Base-by-base conservation (phyloP, 2,113 vertebrate species). In the Gorsachius goisagi region DNA sequence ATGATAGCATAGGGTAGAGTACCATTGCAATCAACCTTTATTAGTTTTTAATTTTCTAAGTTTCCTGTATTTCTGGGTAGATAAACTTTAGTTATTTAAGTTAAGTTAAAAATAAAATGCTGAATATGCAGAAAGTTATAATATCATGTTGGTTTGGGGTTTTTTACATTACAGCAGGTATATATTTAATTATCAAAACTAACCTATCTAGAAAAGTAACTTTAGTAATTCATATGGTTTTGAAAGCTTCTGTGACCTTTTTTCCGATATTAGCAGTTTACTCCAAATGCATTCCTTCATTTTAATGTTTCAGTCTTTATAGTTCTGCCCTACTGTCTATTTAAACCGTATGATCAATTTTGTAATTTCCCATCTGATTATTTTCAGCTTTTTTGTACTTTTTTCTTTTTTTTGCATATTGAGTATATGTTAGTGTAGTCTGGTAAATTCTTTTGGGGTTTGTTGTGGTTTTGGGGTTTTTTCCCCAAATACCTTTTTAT, bases 391-490 rank as follows among this genome's bases (percentile, higher is more conserved):
- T 44, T 44, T 44, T 1, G 24, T n/a, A 32, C 6, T 39, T 81
- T 45, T 27, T 66, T 28, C 45, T 49, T n/a, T 53, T 37, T 32
- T 49, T 49, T 26, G 3, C 5, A 1, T 26, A 21, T 26, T 94
- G 32, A 23, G 6, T 33, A 5, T 33, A 35, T 28, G 4, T n/a
- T 35, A 4, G 5, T 13, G 2, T 79, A 32, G 18, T 45, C 17
- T 64, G 21, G 4, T 55, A 68, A 52, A 7, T 35, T 47, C 9
- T 41, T 69, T 13, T 35, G 10, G 0, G 12, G 0, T 0, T 28
- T 63, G 7, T 60, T 41, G 9, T 64, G 66, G 9, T 33, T 17
- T 45, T 45, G 45, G 14, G 19, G 4, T 33, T 4, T 32, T 49
- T 16, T 21, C 20, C 4, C 2, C 11, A 56, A 92, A 78, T 68